Evolutionary conservation across 2,797 vertebrate genomes (phyloP), one percentile per base, ranked within the genome.

Genomic region (Crenichthys baileyi): DNA sequence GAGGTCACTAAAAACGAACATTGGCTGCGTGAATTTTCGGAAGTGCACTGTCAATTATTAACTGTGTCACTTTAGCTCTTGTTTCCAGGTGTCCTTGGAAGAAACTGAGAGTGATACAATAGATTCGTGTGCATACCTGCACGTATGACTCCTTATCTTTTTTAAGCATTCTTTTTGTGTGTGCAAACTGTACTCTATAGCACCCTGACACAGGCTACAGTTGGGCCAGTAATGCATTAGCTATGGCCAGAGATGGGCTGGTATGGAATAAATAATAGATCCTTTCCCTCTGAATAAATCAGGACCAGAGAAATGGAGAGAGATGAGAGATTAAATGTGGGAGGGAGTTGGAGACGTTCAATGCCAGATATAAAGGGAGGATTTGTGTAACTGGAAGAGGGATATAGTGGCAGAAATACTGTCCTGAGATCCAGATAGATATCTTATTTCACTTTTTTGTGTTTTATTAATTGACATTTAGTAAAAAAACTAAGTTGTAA

Each of bases 181-280:
- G 70, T 80, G 80, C 67, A 48, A 11, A 50, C 74, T 87, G 87
- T 93, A 90, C 84, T 92, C 84, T 74, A 82, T 55, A 79, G 80
- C 67, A 18, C 72, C 84, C 83, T 89, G 84, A 90, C 80, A 92
- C 86, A 87, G 85, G 90, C 87, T 85, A 86, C 56, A 58, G 75
- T 88, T 82, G 85, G 83, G 72, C 90, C 86, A 80, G 81, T 74
- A 81, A 85, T 94, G 90, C 91, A 93, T 95, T 94, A 94, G 89
- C 87, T 79, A 86, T 79, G 89, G 87, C 88, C 85, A 91, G 86
- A 89, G 90, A 94, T 92, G 93, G 89, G 82, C 83, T 92, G 87
- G 86, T 90, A 91, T 90, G 89, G 90, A 90, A 91, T 94, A 91
- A 94, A 95, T 95, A 95, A 95, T 94, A 86, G 88, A 95, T 86